Evolutionary conservation across 2,888 invertebrate genomes (phyloP).

Genomic region (Monoplex corrugatus): DNA sequence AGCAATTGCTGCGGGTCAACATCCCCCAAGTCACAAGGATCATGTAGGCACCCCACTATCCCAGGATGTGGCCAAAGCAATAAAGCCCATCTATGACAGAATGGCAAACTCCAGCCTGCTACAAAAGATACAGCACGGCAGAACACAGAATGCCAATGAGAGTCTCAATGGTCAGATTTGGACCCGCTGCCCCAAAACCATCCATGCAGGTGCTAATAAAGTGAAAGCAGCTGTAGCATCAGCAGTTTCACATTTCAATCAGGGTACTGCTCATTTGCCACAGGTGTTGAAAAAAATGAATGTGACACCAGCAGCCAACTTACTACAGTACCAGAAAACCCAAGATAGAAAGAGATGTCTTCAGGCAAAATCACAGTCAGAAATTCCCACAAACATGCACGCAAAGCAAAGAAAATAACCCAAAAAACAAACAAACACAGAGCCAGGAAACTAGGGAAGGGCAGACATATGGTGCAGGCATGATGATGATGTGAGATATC

Average conservation of each 20-base stretch:
- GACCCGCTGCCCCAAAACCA: not conserved
- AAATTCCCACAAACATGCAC: not conserved
- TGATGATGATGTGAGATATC: not conserved
- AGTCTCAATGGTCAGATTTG: conserved; percentile 16
- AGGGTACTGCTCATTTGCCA: not conserved
- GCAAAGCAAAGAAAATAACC: not conserved
- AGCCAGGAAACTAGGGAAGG: not conserved
- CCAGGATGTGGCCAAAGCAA: not conserved
- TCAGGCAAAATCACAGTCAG: not conserved
- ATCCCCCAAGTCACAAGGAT: not conserved
- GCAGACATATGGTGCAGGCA: not conserved
- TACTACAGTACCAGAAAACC: not conserved
- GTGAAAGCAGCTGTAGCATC: not conserved
- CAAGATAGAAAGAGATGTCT: not conserved
- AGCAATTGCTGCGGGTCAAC: not conserved
- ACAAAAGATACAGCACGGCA: not conserved
- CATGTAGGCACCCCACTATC: not conserved
- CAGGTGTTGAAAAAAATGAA: not conserved
- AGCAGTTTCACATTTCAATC: conserved; percentile 7
- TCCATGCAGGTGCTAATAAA: not conserved
- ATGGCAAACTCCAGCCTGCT: not conserved
- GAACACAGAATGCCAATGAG: conserved; percentile 30
- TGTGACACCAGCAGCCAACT: not conserved
- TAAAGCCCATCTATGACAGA: conserved; percentile 15
- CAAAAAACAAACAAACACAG: not conserved